These are phyloP conservation scores for Chaunax sp. DNA, from an alignment of 2,797 vertebrate genomes.

Conservation along the genomic window DNA sequence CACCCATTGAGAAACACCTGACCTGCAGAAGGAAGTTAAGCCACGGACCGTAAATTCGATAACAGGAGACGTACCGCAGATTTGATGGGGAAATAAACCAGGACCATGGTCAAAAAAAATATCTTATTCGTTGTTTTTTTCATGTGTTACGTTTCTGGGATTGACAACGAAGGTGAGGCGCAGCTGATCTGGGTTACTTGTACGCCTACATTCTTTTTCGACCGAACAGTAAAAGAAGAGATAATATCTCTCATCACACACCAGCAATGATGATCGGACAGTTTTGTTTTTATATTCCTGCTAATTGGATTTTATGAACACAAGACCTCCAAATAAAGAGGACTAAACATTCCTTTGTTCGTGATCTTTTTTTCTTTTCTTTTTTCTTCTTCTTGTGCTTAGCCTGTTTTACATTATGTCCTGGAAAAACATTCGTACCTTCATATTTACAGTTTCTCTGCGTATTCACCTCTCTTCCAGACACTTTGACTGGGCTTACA, in stretches of 20 bases:
- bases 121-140: conserved; percentile 16
- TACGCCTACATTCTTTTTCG: not conserved
- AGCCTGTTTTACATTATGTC: not conserved
- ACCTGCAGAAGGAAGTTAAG: not conserved
- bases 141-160: conserved; percentile 26
- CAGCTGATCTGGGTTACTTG: not conserved
- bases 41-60: not conserved
- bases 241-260: too few species aligned
- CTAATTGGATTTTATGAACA: not conserved
- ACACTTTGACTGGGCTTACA: conserved; percentile 15
- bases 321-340: not conserved
- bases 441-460: not conserved
- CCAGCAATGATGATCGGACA: too few species aligned
- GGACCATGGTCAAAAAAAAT: conserved; percentile 49
- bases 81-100: not conserved
- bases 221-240: too few species aligned
- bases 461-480: conserved; percentile 29
- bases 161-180: conserved; percentile 64
- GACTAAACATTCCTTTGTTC: too few species aligned
- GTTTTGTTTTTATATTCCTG: not conserved
- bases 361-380: not conserved
- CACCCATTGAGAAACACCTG: conserved; percentile 54
- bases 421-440: not conserved
- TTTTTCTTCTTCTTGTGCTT: too few species aligned
- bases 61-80: fast-evolving